These are phyloP conservation scores for Rhynchonycteris naso DNA, from an alignment of 2,797 vertebrate species.

Conservation along the genomic window DNA sequence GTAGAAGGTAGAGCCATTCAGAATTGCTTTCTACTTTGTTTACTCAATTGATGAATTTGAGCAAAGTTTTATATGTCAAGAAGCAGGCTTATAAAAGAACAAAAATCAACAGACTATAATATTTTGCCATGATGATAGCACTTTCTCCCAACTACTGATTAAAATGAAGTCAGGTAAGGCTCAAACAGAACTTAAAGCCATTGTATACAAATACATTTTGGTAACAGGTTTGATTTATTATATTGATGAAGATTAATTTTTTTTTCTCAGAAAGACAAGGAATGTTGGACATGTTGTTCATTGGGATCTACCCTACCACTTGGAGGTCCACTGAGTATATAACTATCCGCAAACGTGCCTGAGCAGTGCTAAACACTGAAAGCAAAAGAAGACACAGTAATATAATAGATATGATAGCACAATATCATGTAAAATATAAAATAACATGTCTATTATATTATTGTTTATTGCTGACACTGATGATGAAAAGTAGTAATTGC, in stretches of 20 bases:
- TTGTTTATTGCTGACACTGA: neutral
- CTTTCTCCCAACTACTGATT: slow-evolving; percentile 30
- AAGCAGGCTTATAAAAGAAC: slow-evolving; percentile 6
- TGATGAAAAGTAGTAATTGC: neutral
- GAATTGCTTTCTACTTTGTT: slow-evolving; percentile 34
- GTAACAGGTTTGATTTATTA: slow-evolving; percentile 15
- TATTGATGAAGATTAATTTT: slow-evolving; percentile 6
- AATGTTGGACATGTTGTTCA: neutral
- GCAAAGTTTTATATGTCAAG: neutral
- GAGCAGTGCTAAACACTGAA: neutral
- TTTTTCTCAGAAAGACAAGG: slow-evolving; percentile 10
- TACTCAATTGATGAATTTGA: slow-evolving; percentile 24
- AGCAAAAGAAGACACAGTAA: neutral
- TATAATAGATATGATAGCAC: neutral
- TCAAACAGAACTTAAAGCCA: neutral
- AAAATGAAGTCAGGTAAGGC: slow-evolving; percentile 31
- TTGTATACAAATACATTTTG: neutral
- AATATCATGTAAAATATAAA: neutral
- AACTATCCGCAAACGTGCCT: neutral
- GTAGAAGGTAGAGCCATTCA: neutral
- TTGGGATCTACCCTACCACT: neutral
- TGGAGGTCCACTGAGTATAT: neutral
- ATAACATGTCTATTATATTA: neutral
- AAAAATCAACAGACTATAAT: slow-evolving; percentile 55
- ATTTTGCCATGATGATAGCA: slow-evolving; percentile 38